Conservation (phyloP, 1,140 invertebrate species). For the Hermetia illucens region DNA sequence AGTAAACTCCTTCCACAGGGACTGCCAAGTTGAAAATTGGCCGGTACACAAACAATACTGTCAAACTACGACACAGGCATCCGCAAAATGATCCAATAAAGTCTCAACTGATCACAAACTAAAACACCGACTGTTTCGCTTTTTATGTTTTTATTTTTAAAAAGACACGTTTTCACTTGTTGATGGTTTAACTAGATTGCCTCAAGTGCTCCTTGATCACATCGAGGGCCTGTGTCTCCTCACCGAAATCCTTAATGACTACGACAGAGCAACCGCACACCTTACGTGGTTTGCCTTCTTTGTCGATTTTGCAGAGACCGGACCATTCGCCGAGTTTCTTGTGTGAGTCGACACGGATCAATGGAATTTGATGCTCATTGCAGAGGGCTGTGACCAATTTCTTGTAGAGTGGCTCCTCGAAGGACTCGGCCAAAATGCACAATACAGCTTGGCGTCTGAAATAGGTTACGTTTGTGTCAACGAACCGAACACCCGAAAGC, state of each 20-base stretch:
- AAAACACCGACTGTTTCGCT: too few relatives aligned
- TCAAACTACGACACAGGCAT: conserved; percentile 1
- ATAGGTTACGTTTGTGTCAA: conserved; percentile 7
- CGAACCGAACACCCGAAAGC: not conserved
- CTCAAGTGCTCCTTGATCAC: conserved; percentile 85
- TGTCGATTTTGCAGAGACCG: conserved; percentile 98
- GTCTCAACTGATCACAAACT: too few relatives aligned
- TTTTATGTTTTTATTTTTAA: not conserved
- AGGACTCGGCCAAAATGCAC: conserved; percentile 94
- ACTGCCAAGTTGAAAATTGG: conserved; percentile 37
- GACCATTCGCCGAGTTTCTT: conserved; percentile 99
- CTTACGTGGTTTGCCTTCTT: conserved; percentile 96
- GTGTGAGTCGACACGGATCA: conserved; percentile 92
- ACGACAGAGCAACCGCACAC: conserved; percentile 97
- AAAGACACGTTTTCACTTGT: too few relatives aligned
- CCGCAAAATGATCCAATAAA: conserved; percentile 3
- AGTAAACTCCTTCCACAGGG: conserved; percentile 19
- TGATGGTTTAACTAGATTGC: conserved; percentile 18
- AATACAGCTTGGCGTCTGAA: conserved; percentile 82
- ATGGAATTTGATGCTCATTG: conserved; percentile 93
- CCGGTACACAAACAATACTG: conserved; percentile 27
- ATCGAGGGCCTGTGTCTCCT: conserved; percentile 87
- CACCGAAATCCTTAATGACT: conserved; percentile 94
- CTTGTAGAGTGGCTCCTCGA: conserved; percentile 94
- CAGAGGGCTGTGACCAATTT: conserved; percentile 97